These are phyloP conservation scores for Pseudococcus jackbeardsleyi DNA, from an alignment of 2,888 invertebrate genomes.

Conservation along the genomic window DNA sequence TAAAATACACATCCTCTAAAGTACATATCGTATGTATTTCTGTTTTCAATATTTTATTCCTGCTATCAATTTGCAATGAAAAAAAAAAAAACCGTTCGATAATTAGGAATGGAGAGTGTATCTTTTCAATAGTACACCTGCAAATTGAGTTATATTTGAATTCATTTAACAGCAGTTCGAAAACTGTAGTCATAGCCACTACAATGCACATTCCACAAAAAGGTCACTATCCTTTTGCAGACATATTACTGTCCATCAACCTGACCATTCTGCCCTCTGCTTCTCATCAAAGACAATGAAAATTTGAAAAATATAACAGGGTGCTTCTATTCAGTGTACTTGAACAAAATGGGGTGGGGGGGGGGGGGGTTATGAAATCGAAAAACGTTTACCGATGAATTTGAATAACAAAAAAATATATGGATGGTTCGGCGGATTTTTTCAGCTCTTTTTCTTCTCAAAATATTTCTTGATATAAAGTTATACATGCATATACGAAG, in stretches of 20 bases:
- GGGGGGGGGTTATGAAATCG: no score
- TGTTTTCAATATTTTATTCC: background rate
- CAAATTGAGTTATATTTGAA: constrained; percentile 14
- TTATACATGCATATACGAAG: constrained; percentile 28
- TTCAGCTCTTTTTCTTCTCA: background rate
- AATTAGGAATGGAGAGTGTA: constrained; percentile 26
- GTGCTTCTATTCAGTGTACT: no score
- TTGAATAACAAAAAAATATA: constrained; percentile 13
- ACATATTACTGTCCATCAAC: background rate
- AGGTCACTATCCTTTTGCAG: background rate
- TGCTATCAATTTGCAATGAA: background rate
- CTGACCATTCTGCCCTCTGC: background rate
- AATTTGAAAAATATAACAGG: no score
- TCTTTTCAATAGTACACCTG: background rate
- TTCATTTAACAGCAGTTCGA: background rate
- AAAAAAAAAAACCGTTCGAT: background rate
- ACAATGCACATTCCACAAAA: background rate
- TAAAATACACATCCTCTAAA: background rate
- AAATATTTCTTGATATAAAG: background rate
- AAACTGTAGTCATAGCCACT: background rate
- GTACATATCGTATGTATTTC: background rate
- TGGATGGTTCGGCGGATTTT: background rate
- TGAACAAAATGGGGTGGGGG: no score
- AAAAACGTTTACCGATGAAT: background rate
- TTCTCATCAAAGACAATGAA: background rate